Evolutionary conservation across 2,888 invertebrate species (phyloP), one percentile per base, ranked within the genome.

Genomic region (Acrobasis consociella): DNA sequence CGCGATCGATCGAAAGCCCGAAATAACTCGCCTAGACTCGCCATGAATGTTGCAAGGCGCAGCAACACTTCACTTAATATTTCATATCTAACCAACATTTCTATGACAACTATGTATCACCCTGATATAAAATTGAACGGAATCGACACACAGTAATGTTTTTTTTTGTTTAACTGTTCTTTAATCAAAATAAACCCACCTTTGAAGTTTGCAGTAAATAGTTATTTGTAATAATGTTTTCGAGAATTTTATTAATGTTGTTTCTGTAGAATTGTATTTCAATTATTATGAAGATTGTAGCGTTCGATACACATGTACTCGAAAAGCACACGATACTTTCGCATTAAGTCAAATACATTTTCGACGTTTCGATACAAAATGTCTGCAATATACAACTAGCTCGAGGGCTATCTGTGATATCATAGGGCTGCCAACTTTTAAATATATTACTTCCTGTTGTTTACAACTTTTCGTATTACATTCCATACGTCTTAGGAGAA

Each of bases 61-160:
- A 71, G 74, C 80, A 71, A 70, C 73, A 11, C 55, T 49, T 10
- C 73, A 70, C 83, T 89, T 84, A 86, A 91, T 91, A 89, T 86
- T 88, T 90, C 84, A 91, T 88, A 77, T 68, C 77, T 77, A 76
- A 85, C 82, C 80, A 86, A 83, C 86, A 86, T 83, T 87, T 84
- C 80, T 83, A 85, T 85, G 80, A 80, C 80, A 78, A 73, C 69
- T 72, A 78, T 80, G 68, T 78, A 70, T 72, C 68, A 71, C 69
- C 72, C 60, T 76, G 67, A 82, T 87, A 81, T 81, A 74, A 82
- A 83, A 86, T 87, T 81, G 76, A 83, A 81, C 75, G 70, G 72
- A 64, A 76, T 75, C 76, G 69, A 74, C 73, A 74, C 71, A 73
- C 50, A 70, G 65, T 42, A 42, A 13, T 42, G 70, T 63, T 58